Evolutionary conservation across 2,888 invertebrate genomes (phyloP).

Genomic region (Sphaerophoria rueppellii): DNA sequence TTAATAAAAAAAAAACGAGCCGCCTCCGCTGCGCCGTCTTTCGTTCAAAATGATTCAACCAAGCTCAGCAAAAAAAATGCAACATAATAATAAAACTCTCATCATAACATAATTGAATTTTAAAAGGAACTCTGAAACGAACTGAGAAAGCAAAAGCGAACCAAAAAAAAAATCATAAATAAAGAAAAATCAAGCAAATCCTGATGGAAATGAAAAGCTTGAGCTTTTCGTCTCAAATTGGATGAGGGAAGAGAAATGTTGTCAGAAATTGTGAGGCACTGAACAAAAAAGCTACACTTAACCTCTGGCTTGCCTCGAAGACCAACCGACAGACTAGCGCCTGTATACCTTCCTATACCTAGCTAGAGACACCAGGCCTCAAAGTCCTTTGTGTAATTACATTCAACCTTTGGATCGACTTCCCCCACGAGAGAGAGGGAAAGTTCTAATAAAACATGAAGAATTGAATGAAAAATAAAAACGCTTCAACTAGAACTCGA

Average conservation of each 20-base stretch:
- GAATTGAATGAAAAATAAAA: slow-evolving; percentile 11
- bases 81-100: slow-evolving; percentile 57
- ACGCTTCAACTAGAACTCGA: slow-evolving; percentile 12
- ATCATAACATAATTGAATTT: slow-evolving; percentile 69
- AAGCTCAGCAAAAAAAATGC: background rate
- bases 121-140: slow-evolving; percentile 37
- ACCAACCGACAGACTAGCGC: background rate
- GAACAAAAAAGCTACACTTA: slow-evolving; percentile 26
- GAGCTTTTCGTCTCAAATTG: slow-evolving; percentile 50
- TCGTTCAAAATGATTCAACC: background rate
- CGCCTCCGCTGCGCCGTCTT: slow-evolving; percentile 22
- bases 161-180: background rate
- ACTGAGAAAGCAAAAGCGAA: slow-evolving; percentile 17
- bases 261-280: slow-evolving; percentile 45
- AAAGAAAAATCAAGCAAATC: background rate
- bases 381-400: slow-evolving; percentile 52
- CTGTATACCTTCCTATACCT: slow-evolving; percentile 5
- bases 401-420: slow-evolving; percentile 43
- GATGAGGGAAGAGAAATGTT: slow-evolving; percentile 49
- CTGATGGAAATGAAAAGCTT: slow-evolving; percentile 40
- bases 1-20: slow-evolving; percentile 48
- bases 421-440: slow-evolving; percentile 37
- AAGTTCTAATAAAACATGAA: slow-evolving; percentile 41
- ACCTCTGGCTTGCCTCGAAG: slow-evolving; percentile 2
- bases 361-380: background rate